phyloP scores from a whole-genome alignment of 2,113 vertebrate species.

The Ciconia stormi region DNA sequence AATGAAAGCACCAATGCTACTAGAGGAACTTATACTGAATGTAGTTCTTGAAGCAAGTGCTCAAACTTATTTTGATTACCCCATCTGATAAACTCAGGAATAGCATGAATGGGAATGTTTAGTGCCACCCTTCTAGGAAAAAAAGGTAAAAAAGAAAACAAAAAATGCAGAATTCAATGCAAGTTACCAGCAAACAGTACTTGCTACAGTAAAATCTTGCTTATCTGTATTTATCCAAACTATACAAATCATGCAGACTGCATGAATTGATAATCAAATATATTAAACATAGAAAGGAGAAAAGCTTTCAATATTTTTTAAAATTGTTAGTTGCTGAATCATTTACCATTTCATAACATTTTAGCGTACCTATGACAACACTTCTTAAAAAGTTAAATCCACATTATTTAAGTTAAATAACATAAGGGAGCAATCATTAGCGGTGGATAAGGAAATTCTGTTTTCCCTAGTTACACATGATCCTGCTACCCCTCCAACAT shows the following conservation, averaged over 20 bases:
- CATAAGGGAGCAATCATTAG: background rate
- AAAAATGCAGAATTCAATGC: background rate
- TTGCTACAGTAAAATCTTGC: background rate
- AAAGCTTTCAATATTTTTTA: background rate
- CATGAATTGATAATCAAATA: background rate
- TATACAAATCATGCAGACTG: background rate
- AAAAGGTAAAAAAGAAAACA: background rate
- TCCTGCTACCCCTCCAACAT: background rate
- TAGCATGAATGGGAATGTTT: background rate
- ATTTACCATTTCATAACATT: background rate
- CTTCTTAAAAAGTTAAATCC: background rate
- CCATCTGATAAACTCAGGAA: background rate
- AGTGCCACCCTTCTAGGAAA: background rate
- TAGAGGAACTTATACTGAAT: background rate
- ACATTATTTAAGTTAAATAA: background rate
- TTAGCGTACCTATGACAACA: background rate
- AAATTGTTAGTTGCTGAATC: background rate
- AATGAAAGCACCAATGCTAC: background rate
- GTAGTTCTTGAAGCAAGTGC: background rate
- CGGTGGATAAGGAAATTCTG: background rate
- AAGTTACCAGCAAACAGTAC: background rate
- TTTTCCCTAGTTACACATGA: background rate
- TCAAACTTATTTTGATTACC: background rate
- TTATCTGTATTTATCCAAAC: background rate
- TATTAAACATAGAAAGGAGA: background rate